Evolutionary conservation across 2,113 vertebrate species (phyloP), one percentile per base, ranked within the genome.

Genomic region (Eptatretus burgeri): DNA sequence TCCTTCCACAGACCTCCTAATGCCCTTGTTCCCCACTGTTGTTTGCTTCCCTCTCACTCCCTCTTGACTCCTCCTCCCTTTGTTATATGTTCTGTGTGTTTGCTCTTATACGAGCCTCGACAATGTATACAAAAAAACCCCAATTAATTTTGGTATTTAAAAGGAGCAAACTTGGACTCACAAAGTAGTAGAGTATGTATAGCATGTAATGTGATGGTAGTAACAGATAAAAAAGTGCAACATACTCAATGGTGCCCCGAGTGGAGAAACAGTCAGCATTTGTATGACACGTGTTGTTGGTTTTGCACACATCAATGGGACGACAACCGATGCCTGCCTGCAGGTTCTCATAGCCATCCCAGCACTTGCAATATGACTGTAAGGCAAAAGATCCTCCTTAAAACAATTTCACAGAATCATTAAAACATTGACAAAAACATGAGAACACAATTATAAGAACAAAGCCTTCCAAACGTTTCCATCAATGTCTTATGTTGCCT

Each of bases 281-380:
- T 69, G 66, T 74, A 68, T 82, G 76, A 66, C 88, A 96, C 19
- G 78, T 78, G 64, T 77, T 79, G 14, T 74, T 74, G 1, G 75
- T 77, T 67, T 68, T 65, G 71, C 88, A 94, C 56, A 69, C 12
- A 2, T 88, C 73, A 1, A 1, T 72, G 67, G 85, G 64, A 49
- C 71, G 75, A 73, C 89, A 96, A 66, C 77, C 69, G 62, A 70
- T 67, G 50, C 77, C 78, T 1, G 72, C 64, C 1, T 70, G 53
- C 64, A 80, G 75, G 14, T 70, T 68, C 1, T 64, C 73, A 51
- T 78, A 93, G 10, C 85, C 82, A 13, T 79, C 69, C 65, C 77
- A 78, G 73, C 88, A 94, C 68, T 83, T 79, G 9, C 89, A 96
- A 74, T 89, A 82, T 66, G 79, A 81, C 89, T 93, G 68, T 63